These are phyloP conservation scores for Cotesia chilonis DNA, from an alignment of 1,140 invertebrate genomes.

Conservation along the genomic window DNA sequence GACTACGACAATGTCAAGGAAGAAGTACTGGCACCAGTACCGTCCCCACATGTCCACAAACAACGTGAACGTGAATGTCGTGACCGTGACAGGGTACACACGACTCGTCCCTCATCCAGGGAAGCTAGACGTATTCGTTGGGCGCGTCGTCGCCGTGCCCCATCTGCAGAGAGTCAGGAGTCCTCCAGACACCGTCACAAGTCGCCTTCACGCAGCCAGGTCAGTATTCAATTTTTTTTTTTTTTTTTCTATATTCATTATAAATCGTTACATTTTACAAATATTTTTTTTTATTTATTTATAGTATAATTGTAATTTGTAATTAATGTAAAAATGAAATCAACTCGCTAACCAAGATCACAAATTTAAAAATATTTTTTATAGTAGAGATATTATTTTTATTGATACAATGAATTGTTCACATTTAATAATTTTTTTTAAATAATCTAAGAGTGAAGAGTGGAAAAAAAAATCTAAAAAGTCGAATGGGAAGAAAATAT, in stretches of 20 bases:
- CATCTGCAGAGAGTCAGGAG: slow-evolving; percentile 56
- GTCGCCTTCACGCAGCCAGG: slow-evolving; percentile 57
- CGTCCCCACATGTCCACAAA: slow-evolving; percentile 59
- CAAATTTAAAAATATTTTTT: neutral
- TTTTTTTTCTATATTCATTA: neutral
- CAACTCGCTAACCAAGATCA: neutral
- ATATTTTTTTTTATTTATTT: slow-evolving; percentile 7
- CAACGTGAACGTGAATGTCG: slow-evolving; percentile 59
- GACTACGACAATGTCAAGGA: slow-evolving; percentile 53
- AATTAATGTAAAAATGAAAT: neutral
- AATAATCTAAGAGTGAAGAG: no score
- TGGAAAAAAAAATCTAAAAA: neutral
- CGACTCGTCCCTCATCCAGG: slow-evolving; percentile 61
- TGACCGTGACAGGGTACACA: slow-evolving; percentile 64
- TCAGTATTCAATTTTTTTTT: slow-evolving; percentile 47
- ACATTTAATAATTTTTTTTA: no score
- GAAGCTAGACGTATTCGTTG: slow-evolving; percentile 57
- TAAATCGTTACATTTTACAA: neutral
- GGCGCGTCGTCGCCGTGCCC: slow-evolving; percentile 54
- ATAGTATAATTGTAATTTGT: neutral
- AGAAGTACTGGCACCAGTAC: neutral
- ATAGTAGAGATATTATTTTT: no score
- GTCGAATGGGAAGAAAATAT: neutral
- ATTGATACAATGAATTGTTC: no score
- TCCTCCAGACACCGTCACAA: slow-evolving; percentile 37